Conservation (phyloP, 2,888 invertebrate species). For the Ferrisia virgata region DNA sequence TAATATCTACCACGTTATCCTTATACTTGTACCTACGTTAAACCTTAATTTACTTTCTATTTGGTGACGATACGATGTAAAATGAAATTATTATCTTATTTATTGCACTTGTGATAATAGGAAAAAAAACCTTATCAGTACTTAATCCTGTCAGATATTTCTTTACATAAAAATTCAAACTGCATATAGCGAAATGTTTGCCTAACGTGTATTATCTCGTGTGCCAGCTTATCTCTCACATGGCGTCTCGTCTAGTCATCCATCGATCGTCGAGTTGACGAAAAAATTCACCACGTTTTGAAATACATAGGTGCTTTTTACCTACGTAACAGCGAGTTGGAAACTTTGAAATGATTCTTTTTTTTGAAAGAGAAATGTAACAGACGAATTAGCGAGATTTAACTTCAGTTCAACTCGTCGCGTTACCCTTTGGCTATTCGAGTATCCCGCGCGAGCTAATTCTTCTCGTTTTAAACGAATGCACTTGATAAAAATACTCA, state of each 20-base stretch:
- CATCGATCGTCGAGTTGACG: neutral
- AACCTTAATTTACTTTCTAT: neutral
- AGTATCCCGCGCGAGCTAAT: neutral
- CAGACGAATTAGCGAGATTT: neutral
- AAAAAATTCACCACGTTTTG: neutral
- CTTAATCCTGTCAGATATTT: conserved; percentile 8
- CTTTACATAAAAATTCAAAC: conserved; percentile 14
- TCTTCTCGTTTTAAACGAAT: neutral
- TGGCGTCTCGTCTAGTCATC: neutral
- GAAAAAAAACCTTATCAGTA: neutral
- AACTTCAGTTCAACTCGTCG: neutral
- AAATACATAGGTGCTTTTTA: neutral
- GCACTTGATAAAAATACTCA: neutral
- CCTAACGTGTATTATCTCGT: neutral
- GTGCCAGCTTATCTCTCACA: neutral
- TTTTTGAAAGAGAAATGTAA: too few relatives aligned
- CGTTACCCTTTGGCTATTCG: neutral
- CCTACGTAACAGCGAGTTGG: neutral
- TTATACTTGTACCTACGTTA: neutral
- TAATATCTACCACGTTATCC: too few relatives aligned
- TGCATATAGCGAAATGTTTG: neutral
- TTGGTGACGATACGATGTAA: neutral
- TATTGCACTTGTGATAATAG: conserved; percentile 13
- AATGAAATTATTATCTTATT: neutral
- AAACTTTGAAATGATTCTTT: too few relatives aligned